These are phyloP conservation scores for Ophiothrix spiculata DNA, from an alignment of 35 echinoderm and acorn worm genomes.

Conservation along the genomic window DNA sequence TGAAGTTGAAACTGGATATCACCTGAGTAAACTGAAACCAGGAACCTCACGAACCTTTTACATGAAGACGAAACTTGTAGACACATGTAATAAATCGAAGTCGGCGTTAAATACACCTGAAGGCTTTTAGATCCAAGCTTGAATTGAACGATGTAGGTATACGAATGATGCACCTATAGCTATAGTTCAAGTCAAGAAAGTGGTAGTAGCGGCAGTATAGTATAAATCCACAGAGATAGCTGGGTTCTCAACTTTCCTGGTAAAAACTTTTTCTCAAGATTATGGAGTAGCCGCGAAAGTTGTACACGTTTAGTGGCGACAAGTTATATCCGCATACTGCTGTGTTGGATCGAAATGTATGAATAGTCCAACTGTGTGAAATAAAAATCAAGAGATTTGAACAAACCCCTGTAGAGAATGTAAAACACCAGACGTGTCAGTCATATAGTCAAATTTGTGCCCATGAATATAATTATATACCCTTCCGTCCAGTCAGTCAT, in stretches of 20 bases:
- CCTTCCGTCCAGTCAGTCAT: not conserved
- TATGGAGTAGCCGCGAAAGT: not conserved
- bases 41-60: too few relatives aligned
- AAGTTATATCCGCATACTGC: not conserved
- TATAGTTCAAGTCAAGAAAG: too few relatives aligned
- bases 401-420: not conserved
- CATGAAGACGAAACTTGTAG: too few relatives aligned
- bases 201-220: too few relatives aligned
- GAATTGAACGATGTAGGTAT: too few relatives aligned
- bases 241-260: not conserved
- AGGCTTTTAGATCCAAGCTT: too few relatives aligned
- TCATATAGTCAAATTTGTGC: not conserved
- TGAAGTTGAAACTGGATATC: too few relatives aligned
- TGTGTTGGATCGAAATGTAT: not conserved
- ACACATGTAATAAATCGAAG: too few relatives aligned
- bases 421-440: not conserved
- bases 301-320: not conserved
- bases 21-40: too few relatives aligned
- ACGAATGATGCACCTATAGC: too few relatives aligned
- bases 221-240: not conserved
- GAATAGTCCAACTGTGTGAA: not conserved
- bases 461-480: too few relatives aligned
- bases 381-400: not conserved
- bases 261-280: not conserved
- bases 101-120: too few relatives aligned